Conservation (phyloP, 23 tunicate genomes). For the Diplosoma virens region DNA sequence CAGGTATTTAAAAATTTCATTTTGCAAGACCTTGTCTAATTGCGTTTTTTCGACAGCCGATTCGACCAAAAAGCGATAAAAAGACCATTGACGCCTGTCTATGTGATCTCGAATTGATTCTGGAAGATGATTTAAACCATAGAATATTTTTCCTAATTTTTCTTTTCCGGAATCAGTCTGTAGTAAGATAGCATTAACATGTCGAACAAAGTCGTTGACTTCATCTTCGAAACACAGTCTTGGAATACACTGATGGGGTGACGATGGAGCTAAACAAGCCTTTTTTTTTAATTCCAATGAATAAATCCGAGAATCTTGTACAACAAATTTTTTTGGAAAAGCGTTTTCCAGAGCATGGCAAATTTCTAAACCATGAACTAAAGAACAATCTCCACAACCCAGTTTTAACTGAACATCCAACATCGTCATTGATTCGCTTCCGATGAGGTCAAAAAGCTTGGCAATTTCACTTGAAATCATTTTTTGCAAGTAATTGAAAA, state of each 20-base stretch:
- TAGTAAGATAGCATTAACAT: background rate
- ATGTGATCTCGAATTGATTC: background rate
- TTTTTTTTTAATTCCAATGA: no score
- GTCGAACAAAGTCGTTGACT: no score
- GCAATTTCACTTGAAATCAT: background rate
- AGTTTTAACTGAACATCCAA: conserved; percentile 6
- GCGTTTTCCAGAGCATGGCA: background rate
- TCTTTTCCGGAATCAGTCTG: background rate
- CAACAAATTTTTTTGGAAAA: background rate
- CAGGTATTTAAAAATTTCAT: background rate
- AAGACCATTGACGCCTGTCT: background rate
- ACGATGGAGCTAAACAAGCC: no score
- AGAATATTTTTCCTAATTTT: background rate
- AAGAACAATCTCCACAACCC: background rate
- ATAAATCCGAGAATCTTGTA: no score
- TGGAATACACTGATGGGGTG: no score
- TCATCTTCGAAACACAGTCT: no score
- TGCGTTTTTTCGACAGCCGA: background rate
- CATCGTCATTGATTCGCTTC: background rate
- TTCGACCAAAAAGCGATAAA: background rate
- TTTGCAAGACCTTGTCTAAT: background rate
- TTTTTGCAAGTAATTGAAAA: background rate
- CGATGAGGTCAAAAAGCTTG: background rate
- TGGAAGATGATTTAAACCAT: background rate
- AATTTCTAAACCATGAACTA: background rate